These are phyloP conservation scores for Pseudorectes ferrugineus DNA, from an alignment of 2,113 vertebrate genomes.

Conservation along the genomic window DNA sequence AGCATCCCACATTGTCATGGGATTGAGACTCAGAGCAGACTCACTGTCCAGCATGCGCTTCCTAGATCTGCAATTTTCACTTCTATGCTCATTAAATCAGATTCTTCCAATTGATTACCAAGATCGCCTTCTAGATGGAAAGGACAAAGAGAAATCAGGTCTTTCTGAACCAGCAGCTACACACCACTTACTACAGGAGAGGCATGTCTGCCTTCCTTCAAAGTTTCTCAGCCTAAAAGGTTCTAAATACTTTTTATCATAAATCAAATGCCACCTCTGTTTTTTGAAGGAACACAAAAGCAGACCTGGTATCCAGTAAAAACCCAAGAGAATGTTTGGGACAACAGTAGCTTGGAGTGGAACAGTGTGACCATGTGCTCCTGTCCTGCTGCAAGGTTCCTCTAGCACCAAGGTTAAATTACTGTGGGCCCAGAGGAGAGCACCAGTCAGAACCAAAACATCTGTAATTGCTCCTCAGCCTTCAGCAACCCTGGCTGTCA, in stretches of 20 bases:
- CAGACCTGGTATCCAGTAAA: background rate
- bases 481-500: background rate
- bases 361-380: background rate
- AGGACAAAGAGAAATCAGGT: background rate
- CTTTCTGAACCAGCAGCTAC: background rate
- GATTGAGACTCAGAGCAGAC: background rate
- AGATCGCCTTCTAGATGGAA: background rate
- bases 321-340: background rate
- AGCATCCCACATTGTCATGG: rapidly evolving
- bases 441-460: background rate
- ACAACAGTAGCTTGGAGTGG: background rate
- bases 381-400: background rate
- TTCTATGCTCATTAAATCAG: constrained; percentile 64
- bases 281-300: background rate
- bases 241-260: background rate
- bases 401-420: background rate
- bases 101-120: constrained; percentile 6
- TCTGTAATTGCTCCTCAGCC: background rate
- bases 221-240: background rate
- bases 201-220: background rate
- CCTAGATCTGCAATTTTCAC: constrained; percentile 89
- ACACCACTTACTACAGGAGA: background rate
- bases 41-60: constrained; percentile 87
- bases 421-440: background rate
- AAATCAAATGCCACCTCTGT: background rate